phyloP scores from a whole-genome alignment of 2,888 invertebrate species.

The Torymus tubicola region DNA sequence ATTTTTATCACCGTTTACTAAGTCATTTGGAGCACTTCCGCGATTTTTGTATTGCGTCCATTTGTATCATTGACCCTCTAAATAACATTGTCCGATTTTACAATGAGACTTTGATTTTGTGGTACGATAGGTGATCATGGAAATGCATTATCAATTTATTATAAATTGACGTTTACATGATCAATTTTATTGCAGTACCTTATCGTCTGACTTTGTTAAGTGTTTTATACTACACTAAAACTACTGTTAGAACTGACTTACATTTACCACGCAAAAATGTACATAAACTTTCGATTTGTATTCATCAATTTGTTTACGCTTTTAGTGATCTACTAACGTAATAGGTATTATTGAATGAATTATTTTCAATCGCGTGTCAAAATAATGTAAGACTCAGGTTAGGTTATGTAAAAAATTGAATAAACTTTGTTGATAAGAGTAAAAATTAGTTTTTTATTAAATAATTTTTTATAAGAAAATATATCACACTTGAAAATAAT shows the following conservation, averaged over 20 bases:
- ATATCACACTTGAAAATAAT: background rate
- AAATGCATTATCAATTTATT: background rate
- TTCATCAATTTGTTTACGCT: constrained; percentile 29
- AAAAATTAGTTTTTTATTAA: constrained; percentile 20
- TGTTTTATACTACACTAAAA: constrained; percentile 39
- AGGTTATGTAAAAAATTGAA: constrained; percentile 37
- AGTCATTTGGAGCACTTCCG: constrained; percentile 9
- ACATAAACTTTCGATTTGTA: constrained; percentile 44
- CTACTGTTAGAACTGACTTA: constrained; percentile 22
- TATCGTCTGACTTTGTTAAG: constrained; percentile 1
- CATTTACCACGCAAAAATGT: constrained; percentile 28
- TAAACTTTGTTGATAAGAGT: constrained; percentile 47
- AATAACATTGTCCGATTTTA: constrained; percentile 20
- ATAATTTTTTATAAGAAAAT: constrained; percentile 15
- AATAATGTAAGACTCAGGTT: constrained; percentile 39
- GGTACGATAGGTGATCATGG: background rate
- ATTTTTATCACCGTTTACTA: background rate
- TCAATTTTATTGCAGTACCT: constrained; percentile 24
- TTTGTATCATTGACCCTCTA: constrained; percentile 1
- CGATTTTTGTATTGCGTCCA: background rate
- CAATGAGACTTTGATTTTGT: constrained; percentile 26
- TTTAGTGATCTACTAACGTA: constrained; percentile 25
- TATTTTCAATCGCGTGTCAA: constrained; percentile 30
- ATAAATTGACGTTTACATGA: no score
- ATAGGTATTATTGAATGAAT: constrained; percentile 18